These are phyloP conservation scores for Stenoptilia bipunctidactyla DNA, from an alignment of 2,888 invertebrate genomes.

Conservation along the genomic window DNA sequence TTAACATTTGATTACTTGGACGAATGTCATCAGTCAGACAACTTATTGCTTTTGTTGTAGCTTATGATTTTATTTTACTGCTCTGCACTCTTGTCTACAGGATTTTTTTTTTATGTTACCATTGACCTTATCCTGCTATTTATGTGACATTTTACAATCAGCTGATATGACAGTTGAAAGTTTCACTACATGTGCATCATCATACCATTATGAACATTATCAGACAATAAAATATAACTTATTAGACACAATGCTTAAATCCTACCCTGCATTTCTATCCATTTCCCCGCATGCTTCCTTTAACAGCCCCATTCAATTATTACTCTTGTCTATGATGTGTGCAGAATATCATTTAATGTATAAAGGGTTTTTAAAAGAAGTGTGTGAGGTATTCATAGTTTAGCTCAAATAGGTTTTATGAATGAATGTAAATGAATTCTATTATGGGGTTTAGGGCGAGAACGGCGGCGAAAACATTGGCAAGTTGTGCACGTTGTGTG, in stretches of 20 bases:
- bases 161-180: no score
- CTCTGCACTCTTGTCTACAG: slow-evolving; percentile 62
- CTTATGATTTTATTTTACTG: slow-evolving; percentile 31
- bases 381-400: slow-evolving; percentile 49
- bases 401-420: slow-evolving; percentile 43
- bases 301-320: slow-evolving; percentile 43
- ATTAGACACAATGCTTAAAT: no score
- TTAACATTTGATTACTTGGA: no score
- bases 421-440: slow-evolving; percentile 37
- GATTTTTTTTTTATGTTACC: slow-evolving; percentile 18
- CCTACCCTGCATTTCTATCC: slow-evolving; percentile 18
- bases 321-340: slow-evolving; percentile 48
- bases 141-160: no score
- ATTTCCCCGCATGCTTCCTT: slow-evolving; percentile 68
- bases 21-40: no score
- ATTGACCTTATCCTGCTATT: no score
- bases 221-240: no score
- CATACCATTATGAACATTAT: no score
- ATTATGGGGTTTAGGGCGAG: slow-evolving; percentile 60
- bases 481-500: slow-evolving; percentile 65
- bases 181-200: no score
- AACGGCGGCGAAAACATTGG: slow-evolving; percentile 51
- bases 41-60: slow-evolving; percentile 25
- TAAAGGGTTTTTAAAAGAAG: slow-evolving; percentile 67
- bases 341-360: slow-evolving; percentile 46